Percentiles rank a stretch among this genome's conserved stretches.
Conservation (phyloP, 2,797 vertebrate species). For the Peromyscus nudipes region DNA sequence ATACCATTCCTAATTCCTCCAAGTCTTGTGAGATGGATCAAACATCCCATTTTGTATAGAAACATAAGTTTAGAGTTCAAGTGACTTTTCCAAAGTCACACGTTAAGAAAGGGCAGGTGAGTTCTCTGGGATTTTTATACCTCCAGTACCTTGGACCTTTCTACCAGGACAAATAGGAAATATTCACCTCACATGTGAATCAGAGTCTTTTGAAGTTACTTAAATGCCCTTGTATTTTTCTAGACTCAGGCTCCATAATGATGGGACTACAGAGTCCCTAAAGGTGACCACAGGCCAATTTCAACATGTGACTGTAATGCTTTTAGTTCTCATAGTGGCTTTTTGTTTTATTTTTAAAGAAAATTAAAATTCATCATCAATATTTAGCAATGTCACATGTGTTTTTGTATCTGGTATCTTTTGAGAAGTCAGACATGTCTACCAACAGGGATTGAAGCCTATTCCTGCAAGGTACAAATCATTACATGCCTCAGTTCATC, state of each 20-base stretch:
- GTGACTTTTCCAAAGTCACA: not conserved
- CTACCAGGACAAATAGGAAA: not conserved
- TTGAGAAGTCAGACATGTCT: constrained; percentile 59
- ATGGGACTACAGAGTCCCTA: too few relatives aligned
- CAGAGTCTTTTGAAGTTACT: not conserved
- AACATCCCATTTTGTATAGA: not conserved
- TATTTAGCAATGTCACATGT: constrained; percentile 5
- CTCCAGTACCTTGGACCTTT: not conserved
- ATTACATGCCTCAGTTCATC: not conserved
- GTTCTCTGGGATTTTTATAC: not conserved
- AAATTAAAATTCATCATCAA: not conserved
- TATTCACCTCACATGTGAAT: accelerated
- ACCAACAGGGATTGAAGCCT: not conserved
- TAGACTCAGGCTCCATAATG: not conserved
- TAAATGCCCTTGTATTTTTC: not conserved
- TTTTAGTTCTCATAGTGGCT: not conserved
- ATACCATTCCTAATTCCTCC: not conserved
- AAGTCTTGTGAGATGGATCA: not conserved
- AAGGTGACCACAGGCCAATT: accelerated
- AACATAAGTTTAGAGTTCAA: not conserved
- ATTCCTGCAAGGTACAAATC: constrained; percentile 23
- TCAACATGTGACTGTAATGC: not conserved
- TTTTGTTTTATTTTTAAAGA: not conserved
- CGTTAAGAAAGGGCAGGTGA: not conserved
- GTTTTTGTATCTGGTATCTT: constrained; percentile 61